These are phyloP conservation scores for Drosophila azteca DNA, from an alignment of 1,140 invertebrate genomes.

Conservation along the genomic window DNA sequence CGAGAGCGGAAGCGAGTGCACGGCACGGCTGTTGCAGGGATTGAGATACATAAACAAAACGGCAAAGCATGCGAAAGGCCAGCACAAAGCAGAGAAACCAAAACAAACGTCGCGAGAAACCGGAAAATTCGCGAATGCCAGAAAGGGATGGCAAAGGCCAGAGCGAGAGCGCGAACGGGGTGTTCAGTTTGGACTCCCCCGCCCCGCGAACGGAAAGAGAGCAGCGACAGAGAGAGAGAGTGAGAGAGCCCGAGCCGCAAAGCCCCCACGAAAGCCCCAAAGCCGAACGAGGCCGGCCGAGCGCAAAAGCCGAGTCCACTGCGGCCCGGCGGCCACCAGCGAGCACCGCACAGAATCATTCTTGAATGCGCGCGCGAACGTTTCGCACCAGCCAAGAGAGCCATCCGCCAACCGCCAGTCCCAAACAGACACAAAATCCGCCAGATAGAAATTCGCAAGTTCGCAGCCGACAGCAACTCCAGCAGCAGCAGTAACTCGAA, in stretches of 20 bases:
- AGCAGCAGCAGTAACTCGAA: conserved; percentile 33
- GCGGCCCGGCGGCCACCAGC: conserved; percentile 54
- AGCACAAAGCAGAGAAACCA: conserved; percentile 80
- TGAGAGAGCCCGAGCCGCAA: conserved; percentile 5
- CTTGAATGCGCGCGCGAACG: conserved; percentile 83
- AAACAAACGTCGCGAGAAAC: conserved; percentile 68
- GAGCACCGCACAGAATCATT: conserved; percentile 78
- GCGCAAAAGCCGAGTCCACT: conserved; percentile 34
- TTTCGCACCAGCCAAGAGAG: conserved; percentile 66
- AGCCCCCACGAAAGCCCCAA: conserved; percentile 15
- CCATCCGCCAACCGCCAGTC: conserved; percentile 26
- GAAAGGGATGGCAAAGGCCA: conserved; percentile 6
- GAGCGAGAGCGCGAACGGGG: conserved; percentile 50
- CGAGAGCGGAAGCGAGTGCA: conserved; percentile 32
- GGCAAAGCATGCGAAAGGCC: conserved; percentile 72
- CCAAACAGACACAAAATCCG: no score
- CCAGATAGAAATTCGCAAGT: conserved; percentile 33
- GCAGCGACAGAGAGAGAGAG: background rate
- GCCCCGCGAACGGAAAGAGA: conserved; percentile 17
- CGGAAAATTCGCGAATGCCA: conserved; percentile 54
- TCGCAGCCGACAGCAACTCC: conserved; percentile 9
- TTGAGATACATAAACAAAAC: conserved; percentile 74
- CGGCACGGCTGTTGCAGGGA: conserved; percentile 47
- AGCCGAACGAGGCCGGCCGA: conserved; percentile 46
- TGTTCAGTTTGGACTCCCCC: background rate